Conservation (phyloP, 2,797 vertebrate genomes). For the Iguana delicatissima region DNA sequence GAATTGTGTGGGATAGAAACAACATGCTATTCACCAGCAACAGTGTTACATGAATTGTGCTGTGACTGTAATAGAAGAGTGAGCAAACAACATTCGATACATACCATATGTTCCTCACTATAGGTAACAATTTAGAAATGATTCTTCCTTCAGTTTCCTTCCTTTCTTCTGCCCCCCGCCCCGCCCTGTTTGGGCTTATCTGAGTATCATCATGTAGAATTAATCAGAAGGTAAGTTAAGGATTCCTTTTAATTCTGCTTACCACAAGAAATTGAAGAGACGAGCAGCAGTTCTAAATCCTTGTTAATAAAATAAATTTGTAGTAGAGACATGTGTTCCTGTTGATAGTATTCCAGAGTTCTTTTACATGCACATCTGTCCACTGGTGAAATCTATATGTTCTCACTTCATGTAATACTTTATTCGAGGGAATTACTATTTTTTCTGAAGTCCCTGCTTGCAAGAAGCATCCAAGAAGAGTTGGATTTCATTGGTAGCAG, state of each 20-base stretch:
- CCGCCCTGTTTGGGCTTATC: not conserved
- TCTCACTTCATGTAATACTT: not conserved
- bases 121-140: not conserved
- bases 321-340: not conserved
- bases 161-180: too few relatives aligned
- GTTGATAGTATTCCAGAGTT: not conserved
- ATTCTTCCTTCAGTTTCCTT: conserved; percentile 8
- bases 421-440: not conserved
- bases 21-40: conserved; percentile 11
- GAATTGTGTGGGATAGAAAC: not conserved
- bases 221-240: not conserved
- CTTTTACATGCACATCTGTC: not conserved
- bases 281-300: not conserved
- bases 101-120: conserved; percentile 6
- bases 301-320: not conserved
- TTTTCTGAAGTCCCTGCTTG: not conserved
- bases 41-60: conserved; percentile 11
- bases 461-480: not conserved
- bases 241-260: not conserved
- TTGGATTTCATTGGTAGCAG: not conserved
- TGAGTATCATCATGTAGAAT: not conserved
- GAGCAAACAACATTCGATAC: conserved; percentile 24
- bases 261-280: not conserved
- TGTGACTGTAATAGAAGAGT: not conserved
- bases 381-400: not conserved